Evolutionary conservation across 1,140 invertebrate species (phyloP).

Genomic region (Cotesia typhae): DNA sequence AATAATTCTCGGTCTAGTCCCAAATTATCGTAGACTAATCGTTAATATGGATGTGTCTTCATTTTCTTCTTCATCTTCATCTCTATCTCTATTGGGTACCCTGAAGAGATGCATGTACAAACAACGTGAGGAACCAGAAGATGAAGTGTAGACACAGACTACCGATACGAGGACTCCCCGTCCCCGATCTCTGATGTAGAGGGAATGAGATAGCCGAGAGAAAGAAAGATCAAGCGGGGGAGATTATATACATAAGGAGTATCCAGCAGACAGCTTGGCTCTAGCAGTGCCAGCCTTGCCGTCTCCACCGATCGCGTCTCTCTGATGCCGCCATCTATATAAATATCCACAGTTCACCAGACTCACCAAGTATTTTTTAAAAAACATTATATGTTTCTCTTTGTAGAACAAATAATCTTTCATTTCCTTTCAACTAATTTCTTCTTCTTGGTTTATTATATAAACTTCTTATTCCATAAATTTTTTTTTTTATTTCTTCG

Average conservation of each 20-base stretch:
- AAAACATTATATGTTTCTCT: constrained; percentile 2
- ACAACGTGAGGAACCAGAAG: constrained; percentile 17
- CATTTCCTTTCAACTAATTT: background rate
- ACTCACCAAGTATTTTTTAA: background rate
- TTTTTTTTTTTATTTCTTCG: no score
- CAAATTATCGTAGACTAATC: no score
- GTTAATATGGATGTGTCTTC: no score
- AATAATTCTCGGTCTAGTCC: no score
- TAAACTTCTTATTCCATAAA: no score
- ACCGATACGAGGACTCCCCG: background rate
- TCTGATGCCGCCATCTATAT: constrained; percentile 37
- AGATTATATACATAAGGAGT: constrained; percentile 54
- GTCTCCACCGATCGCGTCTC: constrained; percentile 48
- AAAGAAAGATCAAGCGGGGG: constrained; percentile 47
- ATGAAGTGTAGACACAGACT: constrained; percentile 17
- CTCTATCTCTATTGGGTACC: no score
- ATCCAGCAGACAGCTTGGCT: constrained; percentile 64
- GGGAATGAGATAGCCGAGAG: background rate
- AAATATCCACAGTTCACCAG: constrained; percentile 6
- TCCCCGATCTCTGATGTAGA: background rate
- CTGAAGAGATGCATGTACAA: background rate
- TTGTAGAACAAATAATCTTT: constrained; percentile 17
- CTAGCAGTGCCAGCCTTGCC: constrained; percentile 56
- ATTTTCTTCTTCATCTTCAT: no score
- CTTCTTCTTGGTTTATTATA: no score